These are phyloP conservation scores for Syncerus caffer DNA, from an alignment of 2,797 vertebrate species.

Conservation along the genomic window DNA sequence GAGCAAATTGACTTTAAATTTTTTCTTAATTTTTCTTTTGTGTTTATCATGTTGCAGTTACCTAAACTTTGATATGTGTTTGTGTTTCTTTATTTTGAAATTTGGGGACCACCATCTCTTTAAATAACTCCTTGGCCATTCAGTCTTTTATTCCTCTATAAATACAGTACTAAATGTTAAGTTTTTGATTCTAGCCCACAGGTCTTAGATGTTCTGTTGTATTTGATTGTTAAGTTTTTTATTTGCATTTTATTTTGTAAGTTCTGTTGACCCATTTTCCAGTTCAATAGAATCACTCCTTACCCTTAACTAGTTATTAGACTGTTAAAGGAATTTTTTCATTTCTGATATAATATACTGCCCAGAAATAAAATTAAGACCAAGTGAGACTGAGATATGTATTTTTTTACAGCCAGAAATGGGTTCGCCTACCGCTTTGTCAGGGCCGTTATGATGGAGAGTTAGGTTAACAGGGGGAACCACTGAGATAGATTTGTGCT, in stretches of 20 bases:
- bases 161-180: not conserved
- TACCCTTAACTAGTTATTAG: not conserved
- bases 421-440: not conserved
- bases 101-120: not conserved
- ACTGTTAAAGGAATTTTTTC: not conserved
- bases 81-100: not conserved
- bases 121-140: not conserved
- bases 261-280: not conserved
- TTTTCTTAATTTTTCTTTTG: not conserved
- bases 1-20: not conserved
- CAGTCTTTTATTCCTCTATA: not conserved
- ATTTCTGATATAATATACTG: not conserved
- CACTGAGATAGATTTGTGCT: not conserved
- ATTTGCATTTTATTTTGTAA: not conserved
- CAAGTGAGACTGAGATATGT: not conserved
- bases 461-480: not conserved
- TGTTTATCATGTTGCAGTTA: not conserved
- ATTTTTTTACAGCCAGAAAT: not conserved
- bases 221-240: not conserved
- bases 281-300: not conserved
- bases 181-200: not conserved
- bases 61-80: not conserved
- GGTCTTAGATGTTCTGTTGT: not conserved
- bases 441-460: rapidly evolving
- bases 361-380: not conserved